Base-by-base conservation (phyloP, 2,797 vertebrate genomes). In the Sebastes trivittatus region DNA sequence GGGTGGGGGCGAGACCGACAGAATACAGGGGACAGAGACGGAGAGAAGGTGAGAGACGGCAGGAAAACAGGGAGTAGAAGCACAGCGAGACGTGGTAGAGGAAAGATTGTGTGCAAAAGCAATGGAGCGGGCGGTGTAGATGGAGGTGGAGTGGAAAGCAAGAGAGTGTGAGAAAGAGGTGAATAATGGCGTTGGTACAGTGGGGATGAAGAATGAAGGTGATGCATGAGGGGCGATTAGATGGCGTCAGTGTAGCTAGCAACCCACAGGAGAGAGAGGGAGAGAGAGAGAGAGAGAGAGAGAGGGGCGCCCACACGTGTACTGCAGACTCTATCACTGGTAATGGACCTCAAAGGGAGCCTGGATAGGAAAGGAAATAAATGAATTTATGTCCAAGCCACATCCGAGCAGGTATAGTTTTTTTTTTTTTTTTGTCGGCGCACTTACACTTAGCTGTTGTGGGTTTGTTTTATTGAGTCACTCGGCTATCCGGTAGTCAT, bases 211-310 rank as follows among this genome's bases (percentile, higher is more conserved):
- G 81, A 81, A 80, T 83, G 80, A 90, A 84, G 80, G 80, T 92
- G 90, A 91, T 93, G 85, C 87, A 93, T 81, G 88, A 85, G 89
- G 70, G 73, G 42, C 81, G 83, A 90, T 92, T 90, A 93, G 68
- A 87, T 56, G 80, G 80, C 63, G 42, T 88, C 76, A 27, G 75
- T 65, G 64, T 62, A 84, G 77, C 59, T 29, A 32, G 79, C 36
- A 63, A 63, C 73, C 78, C 80, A 65, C 64, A 66, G 60, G 49
- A 72, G 61, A 52, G 32, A 67, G 49, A 14, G 49, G 2, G 23
- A 2, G 23, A 11, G 74, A 32, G 54, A 18, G 54, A 11, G 74
- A 11, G 74, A 32, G 23, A 2, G 23, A 11, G 74, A 32, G 54
- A 18, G 54, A 11, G 74, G 20, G 20, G 18, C 25, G 49, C 38